A percentile compares a stretch with the other conserved stretches of the same genome.
phyloP scores from a whole-genome alignment of 1,140 invertebrate genomes.

The Epicauta chinensis region DNA sequence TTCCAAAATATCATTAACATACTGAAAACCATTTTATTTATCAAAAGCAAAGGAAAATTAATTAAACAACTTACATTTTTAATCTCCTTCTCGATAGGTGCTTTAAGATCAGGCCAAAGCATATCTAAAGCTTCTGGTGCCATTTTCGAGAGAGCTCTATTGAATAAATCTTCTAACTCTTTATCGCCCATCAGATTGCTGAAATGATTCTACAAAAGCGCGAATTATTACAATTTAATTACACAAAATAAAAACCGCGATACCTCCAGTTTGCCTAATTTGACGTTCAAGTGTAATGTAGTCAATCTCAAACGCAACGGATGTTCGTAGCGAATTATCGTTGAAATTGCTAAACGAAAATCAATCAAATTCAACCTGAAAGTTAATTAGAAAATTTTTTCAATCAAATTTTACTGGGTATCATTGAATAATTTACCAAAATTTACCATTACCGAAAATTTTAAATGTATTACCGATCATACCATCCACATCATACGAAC shows the following conservation, averaged over 20 bases:
- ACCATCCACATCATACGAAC: conserved; percentile 33
- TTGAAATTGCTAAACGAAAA: conserved; percentile 27
- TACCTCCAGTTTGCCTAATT: conserved; percentile 30
- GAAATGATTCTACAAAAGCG: conserved; percentile 36
- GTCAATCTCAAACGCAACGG: conserved; percentile 24
- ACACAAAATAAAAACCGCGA: conserved; percentile 4
- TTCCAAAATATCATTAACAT: conserved; percentile 30
- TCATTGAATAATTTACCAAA: conserved; percentile 27
- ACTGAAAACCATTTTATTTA: too few relatives aligned
- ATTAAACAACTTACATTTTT: conserved; percentile 31
- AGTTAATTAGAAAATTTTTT: background rate
- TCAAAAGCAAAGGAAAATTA: too few relatives aligned
- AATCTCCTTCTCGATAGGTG: conserved; percentile 35
- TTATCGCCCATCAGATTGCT: conserved; percentile 36
- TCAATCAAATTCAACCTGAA: conserved; percentile 28
- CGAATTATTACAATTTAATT: background rate
- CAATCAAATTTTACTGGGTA: background rate
- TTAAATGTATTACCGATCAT: conserved; percentile 30
- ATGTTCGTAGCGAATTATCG: conserved; percentile 27
- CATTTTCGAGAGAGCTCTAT: conserved; percentile 36
- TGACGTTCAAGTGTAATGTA: conserved; percentile 23
- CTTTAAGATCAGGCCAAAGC: conserved; percentile 40
- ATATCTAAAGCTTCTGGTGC: conserved; percentile 39
- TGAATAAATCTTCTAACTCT: conserved; percentile 35
- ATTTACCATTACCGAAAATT: conserved; percentile 35